Conservation (phyloP, 1,140 invertebrate genomes). For the Microvelia longipes region DNA sequence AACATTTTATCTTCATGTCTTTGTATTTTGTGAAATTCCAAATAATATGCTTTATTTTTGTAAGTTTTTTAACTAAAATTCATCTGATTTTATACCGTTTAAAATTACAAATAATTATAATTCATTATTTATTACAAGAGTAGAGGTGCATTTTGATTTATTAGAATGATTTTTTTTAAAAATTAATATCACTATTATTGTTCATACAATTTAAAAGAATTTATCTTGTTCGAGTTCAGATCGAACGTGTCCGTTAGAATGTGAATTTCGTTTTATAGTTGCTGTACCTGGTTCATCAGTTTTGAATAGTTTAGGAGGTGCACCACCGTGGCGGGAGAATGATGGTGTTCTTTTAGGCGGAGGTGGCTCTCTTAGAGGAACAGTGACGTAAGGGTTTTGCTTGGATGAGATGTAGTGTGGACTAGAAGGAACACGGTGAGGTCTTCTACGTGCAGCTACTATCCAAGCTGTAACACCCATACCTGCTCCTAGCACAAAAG, state of each 20-base stretch:
- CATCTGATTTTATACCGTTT: too few relatives aligned
- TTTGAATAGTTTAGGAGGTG: slow-evolving; percentile 15
- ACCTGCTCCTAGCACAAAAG: slow-evolving; percentile 28
- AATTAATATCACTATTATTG: too few relatives aligned
- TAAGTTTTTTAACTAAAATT: too few relatives aligned
- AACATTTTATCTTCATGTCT: too few relatives aligned
- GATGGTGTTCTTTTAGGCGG: slow-evolving; percentile 25
- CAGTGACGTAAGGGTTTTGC: slow-evolving; percentile 66
- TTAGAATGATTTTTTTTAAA: too few relatives aligned
- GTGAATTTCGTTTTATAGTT: slow-evolving; percentile 60
- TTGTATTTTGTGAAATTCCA: too few relatives aligned
- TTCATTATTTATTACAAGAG: too few relatives aligned
- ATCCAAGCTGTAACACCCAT: slow-evolving; percentile 17
- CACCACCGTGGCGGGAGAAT: slow-evolving; percentile 17
- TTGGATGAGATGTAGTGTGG: slow-evolving; percentile 62
- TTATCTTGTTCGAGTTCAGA: slow-evolving; percentile 42
- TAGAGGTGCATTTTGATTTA: too few relatives aligned
- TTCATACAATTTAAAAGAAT: slow-evolving; percentile 38
- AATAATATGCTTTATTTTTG: too few relatives aligned
- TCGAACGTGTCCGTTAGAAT: slow-evolving; percentile 36
- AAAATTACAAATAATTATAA: too few relatives aligned
- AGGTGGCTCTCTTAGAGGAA: slow-evolving; percentile 52
- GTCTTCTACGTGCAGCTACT: slow-evolving; percentile 32
- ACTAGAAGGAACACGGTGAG: slow-evolving; percentile 42
- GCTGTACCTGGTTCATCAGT: slow-evolving; percentile 53